Conservation (phyloP, 2,888 invertebrate genomes). For the Drosophila ustulata region DNA sequence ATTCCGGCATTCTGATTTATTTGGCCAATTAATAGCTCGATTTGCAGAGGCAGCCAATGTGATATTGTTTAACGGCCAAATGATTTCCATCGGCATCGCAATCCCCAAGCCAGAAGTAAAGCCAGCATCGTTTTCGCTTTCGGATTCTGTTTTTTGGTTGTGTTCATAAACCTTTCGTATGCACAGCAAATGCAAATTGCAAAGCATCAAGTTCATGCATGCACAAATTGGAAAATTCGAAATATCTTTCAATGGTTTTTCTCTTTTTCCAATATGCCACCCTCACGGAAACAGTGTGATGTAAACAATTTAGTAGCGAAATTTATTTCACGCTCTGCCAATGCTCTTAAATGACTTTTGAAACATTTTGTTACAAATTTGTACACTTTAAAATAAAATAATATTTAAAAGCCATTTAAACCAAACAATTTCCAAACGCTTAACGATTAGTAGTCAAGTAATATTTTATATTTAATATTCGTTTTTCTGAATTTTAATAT, state of each 20-base stretch:
- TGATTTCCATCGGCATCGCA: slow-evolving; percentile 17
- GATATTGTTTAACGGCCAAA: slow-evolving; percentile 30
- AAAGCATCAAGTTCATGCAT: slow-evolving; percentile 5
- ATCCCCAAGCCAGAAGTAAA: slow-evolving; percentile 2
- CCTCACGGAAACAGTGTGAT: not conserved
- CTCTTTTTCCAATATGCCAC: not conserved
- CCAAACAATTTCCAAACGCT: no score
- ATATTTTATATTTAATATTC: no score
- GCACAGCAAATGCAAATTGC: slow-evolving; percentile 3
- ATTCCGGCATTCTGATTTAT: slow-evolving; percentile 50
- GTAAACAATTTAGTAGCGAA: not conserved
- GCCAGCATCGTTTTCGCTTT: not conserved
- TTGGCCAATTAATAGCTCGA: slow-evolving; percentile 44
- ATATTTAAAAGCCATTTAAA: no score
- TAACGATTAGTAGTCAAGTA: no score
- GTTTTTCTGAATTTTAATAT: no score
- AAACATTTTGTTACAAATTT: no score
- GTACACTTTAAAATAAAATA: no score
- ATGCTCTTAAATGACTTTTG: not conserved
- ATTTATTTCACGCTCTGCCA: not conserved
- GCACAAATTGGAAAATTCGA: slow-evolving; percentile 5
- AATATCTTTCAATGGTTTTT: not conserved
- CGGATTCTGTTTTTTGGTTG: not conserved
- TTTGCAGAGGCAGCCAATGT: slow-evolving; percentile 13
- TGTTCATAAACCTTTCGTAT: slow-evolving; percentile 12